Evolutionary conservation across 92 coral and sea anemone genomes (phyloP), one percentile per base, ranked within the genome.

Genomic region (Umimayanthus kanabou): DNA sequence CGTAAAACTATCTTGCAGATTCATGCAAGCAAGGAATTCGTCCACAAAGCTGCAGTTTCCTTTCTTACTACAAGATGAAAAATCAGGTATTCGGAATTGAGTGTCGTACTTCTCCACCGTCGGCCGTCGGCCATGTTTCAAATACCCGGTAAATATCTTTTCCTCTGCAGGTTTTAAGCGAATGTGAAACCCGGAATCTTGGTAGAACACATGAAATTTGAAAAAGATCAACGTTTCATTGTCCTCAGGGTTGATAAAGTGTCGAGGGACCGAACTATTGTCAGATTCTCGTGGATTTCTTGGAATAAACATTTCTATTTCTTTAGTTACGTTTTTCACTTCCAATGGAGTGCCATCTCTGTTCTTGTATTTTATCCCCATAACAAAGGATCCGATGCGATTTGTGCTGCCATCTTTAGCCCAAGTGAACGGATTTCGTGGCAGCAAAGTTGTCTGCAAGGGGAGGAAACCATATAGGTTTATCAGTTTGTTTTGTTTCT

Each of bases 291-390:
- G 88, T n/a, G 77, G 64, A 11, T 74, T 55, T 74, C 91, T 65
- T 42, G 93, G 93, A 80, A 91, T 88, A 85, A 65, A 91, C 57
- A 91, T 43, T 69, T 88, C 86, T 23, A 91, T 88, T 15, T 66
- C 85, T 14, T 55, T 84, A 33, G 93, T 6, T 23, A 91, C 45
- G 37, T 87, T 87, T 23, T 73, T 33, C 3, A 91, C 88, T 81
- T 29, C 16, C 75, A 88, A 61, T 25, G 66, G 77, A 2, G 15
- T 14, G 6, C 75, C 79, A 49, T 84, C 72, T 64, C 45, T 85
- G 72, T 85, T 67, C 57, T 84, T 77, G 42, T 88, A 81, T 39
- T 64, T 82, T 18, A 91, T 74, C 4, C 86, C 86, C 76, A 82
- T 82, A 69, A 82, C 86, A 67, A 9, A 82, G 16, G 86, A 82